Percentiles rank a stretch among this genome's conserved stretches.
These are phyloP conservation scores for Stomatorhinus walkeri DNA, from an alignment of 2,797 vertebrate genomes.

Conservation along the genomic window DNA sequence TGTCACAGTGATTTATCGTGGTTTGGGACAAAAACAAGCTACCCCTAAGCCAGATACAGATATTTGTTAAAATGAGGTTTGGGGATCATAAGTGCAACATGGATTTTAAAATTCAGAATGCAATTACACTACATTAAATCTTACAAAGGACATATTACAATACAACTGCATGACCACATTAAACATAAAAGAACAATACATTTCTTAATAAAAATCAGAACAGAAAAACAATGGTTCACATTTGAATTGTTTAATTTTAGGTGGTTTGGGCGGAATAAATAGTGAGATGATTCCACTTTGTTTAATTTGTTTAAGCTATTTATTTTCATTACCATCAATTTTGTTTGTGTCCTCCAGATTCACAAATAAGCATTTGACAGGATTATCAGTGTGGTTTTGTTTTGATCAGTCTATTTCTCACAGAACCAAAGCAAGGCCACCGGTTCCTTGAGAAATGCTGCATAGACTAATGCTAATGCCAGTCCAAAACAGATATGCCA, in stretches of 20 bases:
- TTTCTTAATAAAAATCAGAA: constrained; percentile 54
- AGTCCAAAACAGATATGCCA: not conserved
- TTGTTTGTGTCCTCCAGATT: constrained; percentile 45
- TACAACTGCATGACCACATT: constrained; percentile 25
- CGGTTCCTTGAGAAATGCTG: not conserved
- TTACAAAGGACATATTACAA: not conserved
- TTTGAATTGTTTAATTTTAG: constrained; percentile 41
- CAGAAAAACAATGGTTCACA: constrained; percentile 43
- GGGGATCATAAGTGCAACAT: constrained; percentile 27
- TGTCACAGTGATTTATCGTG: not conserved
- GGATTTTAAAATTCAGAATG: constrained; percentile 29
- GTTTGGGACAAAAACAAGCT: not conserved
- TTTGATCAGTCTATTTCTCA: constrained; percentile 49
- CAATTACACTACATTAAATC: constrained; percentile 25
- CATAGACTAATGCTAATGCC: not conserved
- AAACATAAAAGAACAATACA: constrained; percentile 25
- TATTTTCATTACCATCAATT: constrained; percentile 43
- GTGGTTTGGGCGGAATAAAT: constrained; percentile 48
- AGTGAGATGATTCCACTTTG: constrained; percentile 49
- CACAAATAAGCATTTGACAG: constrained; percentile 38
- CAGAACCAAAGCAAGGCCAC: not conserved
- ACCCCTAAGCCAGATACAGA: not conserved
- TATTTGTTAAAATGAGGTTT: constrained; percentile 23
- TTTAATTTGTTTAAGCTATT: constrained; percentile 50
- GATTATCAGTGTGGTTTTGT: constrained; percentile 46